Evolutionary conservation across 64 coral and sea anemone genomes (phyloP), one percentile per base, ranked within the genome.

Genomic region (Stichodactyla helianthus): DNA sequence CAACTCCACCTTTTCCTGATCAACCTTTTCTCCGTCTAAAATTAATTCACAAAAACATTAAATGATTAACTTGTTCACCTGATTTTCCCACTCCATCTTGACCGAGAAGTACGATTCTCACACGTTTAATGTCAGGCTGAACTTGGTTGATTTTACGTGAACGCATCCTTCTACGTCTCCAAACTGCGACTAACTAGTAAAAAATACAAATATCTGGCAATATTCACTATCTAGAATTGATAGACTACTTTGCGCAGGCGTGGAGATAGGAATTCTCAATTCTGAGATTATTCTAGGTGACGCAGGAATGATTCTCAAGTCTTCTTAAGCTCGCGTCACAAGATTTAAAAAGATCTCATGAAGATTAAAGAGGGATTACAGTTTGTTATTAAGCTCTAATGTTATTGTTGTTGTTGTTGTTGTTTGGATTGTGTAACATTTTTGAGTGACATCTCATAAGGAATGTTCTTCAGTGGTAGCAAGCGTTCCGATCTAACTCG

Each of bases 51-150:
- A 23, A 26, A 74, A 27, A 74, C 27, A 12, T 27, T 31, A 74
- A 74, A 74, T 14, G 10, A 8, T 26, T 4, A 5, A 3, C 62
- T 28, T 74, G 7, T 15, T 63, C 83, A 94, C 92, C 92, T 87
- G 92, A 94, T 77, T 94, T 94, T 51, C 92, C 92, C 15, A 94
- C 92, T 15, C 92, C 92, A 13, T 90, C 84, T 82, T 88, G 85
- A 5, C 92, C 92, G 1, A 94, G 71, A 59, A 94, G 88, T 0
- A 87, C 92, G 14, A 90, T 52, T 63, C 88, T 82, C 0, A 90
- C 55, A 22, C 50, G 59, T 60, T 84, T 63, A 20, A 63, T 84
- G 27, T 35, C 4, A 58, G 83, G 51, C 17, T 81, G 78, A 20
- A 52, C 52, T 81, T 81, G 78, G 12, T 54, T 81, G 25, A 81